Base-by-base conservation (phyloP, 1,140 invertebrate species). In the Pseudachorutes palmiensis region DNA sequence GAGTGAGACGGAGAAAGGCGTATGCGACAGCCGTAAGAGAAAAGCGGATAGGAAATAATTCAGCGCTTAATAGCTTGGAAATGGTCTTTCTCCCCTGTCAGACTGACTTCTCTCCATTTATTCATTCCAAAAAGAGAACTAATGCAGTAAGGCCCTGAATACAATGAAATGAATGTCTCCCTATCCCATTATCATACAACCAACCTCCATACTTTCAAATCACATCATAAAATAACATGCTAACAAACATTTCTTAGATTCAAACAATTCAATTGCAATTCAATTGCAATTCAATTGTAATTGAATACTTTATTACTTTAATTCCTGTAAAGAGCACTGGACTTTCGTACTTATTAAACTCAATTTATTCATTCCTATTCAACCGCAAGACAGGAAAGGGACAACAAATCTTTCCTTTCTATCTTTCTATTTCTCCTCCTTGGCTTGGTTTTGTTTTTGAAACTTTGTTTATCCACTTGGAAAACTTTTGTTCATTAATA, bases 391-490 rank as follows among this genome's bases (percentile, higher is more conserved):
- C 58, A 19, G 58, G 26, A 60, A 26, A 26, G 19, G n/a, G 26
- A 26, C 26, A 60, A 60, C 31, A 26, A 60, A 60, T 60, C 26
- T 60, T 26, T 60, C 30, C 62, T 59, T 66, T 65, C 32, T 69
- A 74, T 45, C 65, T 71, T 63, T 32, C 32, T 19, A 32, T 72
- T 48, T 55, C 24, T 57, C 48, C 45, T 65, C 33, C 29, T 1
- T 28, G 19, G n/a, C 5, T 32, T 63, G 31, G 29, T 41, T 22
- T 0, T 45, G 19, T 2, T 36, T 62, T 19, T 33, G 19, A 12
- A 31, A 62, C 19, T 62, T 62, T 30, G 3, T n/a, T 14, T 32
- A 32, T n/a, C n/a, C n/a, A n/a, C n/a, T n/a, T 24, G 30, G 12
- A 9, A 26, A 62, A 33, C 16, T 62, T 62, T 31, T 36, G 32